Conservation (phyloP, 2,888 invertebrate genomes). For the Prenolepis imparis region DNA sequence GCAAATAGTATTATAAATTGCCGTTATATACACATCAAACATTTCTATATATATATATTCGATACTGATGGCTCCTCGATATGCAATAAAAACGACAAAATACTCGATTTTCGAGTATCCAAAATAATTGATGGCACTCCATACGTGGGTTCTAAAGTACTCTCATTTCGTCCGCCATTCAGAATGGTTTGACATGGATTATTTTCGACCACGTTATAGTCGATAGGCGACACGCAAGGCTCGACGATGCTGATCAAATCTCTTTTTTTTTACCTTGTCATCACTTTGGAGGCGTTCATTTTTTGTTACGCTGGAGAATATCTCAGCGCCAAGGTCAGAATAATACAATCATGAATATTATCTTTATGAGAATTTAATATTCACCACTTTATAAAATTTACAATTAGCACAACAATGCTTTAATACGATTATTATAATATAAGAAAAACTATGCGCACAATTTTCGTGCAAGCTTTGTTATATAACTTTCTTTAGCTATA, state of each 20-base stretch:
- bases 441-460: neutral
- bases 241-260: constrained; percentile 52
- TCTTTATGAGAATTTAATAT: neutral
- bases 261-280: constrained; percentile 60
- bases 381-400: neutral
- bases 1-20: constrained; percentile 5
- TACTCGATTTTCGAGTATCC: neutral
- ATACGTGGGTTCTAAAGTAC: neutral
- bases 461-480: neutral
- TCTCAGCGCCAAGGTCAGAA: constrained; percentile 63
- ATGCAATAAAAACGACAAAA: constrained; percentile 14
- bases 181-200: neutral
- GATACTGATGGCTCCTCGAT: neutral
- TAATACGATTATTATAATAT: neutral
- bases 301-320: constrained; percentile 73
- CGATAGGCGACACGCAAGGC: constrained; percentile 25
- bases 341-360: neutral
- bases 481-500: neutral
- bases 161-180: neutral
- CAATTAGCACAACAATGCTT: neutral
- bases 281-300: constrained; percentile 66
- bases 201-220: constrained; percentile 22
- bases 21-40: neutral
- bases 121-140: constrained; percentile 8
- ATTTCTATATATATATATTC: neutral